phyloP scores from a whole-genome alignment of 1,140 invertebrate genomes.

The Triops longicaudatus region DNA sequence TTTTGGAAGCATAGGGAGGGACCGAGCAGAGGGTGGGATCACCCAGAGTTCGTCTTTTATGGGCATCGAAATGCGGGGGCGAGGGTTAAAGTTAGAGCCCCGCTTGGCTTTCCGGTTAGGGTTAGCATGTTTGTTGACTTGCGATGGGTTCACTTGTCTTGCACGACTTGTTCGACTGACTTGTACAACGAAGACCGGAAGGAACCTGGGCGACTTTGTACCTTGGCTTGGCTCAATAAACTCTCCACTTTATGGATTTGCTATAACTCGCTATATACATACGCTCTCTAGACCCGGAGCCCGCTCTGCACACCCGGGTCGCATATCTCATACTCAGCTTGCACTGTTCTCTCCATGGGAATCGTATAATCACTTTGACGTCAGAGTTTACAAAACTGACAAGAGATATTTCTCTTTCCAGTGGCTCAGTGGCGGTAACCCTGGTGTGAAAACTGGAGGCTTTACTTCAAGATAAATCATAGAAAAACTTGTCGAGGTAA shows the following conservation, averaged over 20 bases:
- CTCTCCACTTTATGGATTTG: background rate
- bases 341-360: too few relatives aligned
- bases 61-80: background rate
- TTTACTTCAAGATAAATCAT: too few relatives aligned
- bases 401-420: too few relatives aligned
- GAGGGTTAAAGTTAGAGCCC: background rate
- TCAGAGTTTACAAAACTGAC: too few relatives aligned
- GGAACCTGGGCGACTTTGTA: background rate
- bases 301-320: too few relatives aligned
- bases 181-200: background rate
- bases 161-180: conserved; percentile 14
- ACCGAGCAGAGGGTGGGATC: background rate
- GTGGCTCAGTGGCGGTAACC: too few relatives aligned
- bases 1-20: background rate
- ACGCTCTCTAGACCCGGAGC: background rate
- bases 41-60: background rate
- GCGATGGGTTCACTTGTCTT: background rate
- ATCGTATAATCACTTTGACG: too few relatives aligned
- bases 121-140: background rate
- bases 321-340: too few relatives aligned
- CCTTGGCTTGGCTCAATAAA: background rate
- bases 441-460: too few relatives aligned
- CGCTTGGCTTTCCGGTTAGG: conserved; percentile 2
- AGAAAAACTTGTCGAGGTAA: background rate
- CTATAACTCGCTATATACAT: background rate